Evolutionary conservation across 2,113 vertebrate genomes (phyloP).

Genomic region (Tretioscincus oriximinensis): DNA sequence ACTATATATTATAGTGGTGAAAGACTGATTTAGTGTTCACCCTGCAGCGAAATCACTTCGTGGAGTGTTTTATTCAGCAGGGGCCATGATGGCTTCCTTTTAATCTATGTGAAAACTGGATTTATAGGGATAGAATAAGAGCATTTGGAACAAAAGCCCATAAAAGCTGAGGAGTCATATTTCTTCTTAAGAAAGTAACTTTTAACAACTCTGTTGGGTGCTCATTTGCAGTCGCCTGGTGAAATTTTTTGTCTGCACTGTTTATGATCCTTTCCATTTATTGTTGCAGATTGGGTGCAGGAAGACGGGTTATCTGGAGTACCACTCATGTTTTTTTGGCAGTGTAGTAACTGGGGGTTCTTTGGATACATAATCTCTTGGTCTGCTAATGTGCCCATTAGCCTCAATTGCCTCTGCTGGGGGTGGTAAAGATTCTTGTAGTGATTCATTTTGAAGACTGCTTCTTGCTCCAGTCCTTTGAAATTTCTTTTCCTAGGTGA

Average conservation of each 20-base stretch:
- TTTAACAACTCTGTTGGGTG: constrained; percentile 63
- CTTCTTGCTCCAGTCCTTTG: not conserved
- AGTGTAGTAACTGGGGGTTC: constrained; percentile 21
- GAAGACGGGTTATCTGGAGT: not conserved
- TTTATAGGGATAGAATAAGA: constrained; percentile 57
- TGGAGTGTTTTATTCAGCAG: constrained; percentile 26
- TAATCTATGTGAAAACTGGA: constrained; percentile 58
- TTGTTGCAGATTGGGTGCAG: constrained; percentile 28
- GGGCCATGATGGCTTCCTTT: constrained; percentile 32
- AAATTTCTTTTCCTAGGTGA: not conserved
- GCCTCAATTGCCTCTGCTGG: constrained; percentile 45
- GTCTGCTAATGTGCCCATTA: constrained; percentile 32
- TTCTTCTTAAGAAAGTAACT: constrained; percentile 61
- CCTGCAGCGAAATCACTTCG: not conserved
- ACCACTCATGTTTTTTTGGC: not conserved
- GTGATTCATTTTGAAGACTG: constrained; percentile 6
- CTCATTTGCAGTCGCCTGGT: constrained; percentile 62
- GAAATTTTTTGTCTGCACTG: constrained; percentile 53
- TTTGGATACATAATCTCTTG: constrained; percentile 36
- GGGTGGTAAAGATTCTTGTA: constrained; percentile 30
- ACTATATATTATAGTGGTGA: fast-evolving
- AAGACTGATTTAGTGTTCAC: not conserved
- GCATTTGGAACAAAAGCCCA: constrained; percentile 39
- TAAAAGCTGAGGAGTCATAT: constrained; percentile 52
- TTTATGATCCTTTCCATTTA: constrained; percentile 43